Percentiles rank a stretch among this genome's conserved stretches.
Conservation (phyloP, 2,113 vertebrate genomes). For the Gymnogyps californianus region DNA sequence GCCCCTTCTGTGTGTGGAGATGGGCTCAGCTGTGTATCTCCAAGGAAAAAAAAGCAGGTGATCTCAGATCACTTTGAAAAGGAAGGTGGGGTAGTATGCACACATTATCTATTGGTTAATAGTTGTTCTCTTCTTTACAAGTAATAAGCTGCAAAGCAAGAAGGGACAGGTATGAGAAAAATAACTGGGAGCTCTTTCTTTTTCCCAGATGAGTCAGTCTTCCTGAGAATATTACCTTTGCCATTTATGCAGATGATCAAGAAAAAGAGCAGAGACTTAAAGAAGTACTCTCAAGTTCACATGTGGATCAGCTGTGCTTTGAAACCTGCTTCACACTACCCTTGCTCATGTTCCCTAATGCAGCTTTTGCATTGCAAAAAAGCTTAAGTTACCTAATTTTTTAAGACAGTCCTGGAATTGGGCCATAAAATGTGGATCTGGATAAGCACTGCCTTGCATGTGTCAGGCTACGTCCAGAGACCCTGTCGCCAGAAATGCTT, state of each 20-base stretch:
- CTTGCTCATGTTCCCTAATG: neutral
- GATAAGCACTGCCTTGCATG: neutral
- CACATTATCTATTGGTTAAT: neutral
- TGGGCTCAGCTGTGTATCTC: neutral
- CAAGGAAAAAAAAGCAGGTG: neutral
- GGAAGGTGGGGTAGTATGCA: neutral
- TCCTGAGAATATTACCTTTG: conserved; percentile 23
- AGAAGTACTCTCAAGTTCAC: neutral
- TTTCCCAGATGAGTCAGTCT: conserved; percentile 72
- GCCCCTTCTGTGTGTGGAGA: neutral
- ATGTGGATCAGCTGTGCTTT: neutral
- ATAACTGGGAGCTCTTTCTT: neutral
- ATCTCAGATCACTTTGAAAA: neutral
- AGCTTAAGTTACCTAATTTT: neutral
- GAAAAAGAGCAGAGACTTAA: neutral
- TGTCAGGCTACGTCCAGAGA: neutral
- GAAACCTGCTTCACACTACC: neutral
- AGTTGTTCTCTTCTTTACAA: neutral
- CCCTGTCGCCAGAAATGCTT: neutral
- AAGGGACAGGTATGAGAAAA: conserved; percentile 38
- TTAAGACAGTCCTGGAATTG: neutral
- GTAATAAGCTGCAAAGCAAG: conserved; percentile 40
- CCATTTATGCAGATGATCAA: neutral
- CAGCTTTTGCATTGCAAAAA: neutral
- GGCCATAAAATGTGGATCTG: neutral